A percentile compares a stretch with the other conserved stretches of the same genome.
phyloP scores from a whole-genome alignment of 1,140 invertebrate species.

The Euglossa dilemma region DNA sequence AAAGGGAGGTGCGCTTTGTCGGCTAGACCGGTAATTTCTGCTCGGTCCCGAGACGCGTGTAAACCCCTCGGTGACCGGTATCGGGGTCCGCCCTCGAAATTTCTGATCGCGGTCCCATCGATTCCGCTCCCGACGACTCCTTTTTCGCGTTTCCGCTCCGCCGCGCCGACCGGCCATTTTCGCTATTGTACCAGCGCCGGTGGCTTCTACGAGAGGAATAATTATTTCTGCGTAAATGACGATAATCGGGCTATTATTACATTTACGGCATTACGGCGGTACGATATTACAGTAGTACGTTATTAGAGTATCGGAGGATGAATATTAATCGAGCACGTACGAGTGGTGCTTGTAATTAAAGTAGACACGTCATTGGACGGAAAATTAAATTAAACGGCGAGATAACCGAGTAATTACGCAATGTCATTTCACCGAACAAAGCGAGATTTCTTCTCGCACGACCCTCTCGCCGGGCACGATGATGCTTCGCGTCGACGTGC shows the following conservation, averaged over 20 bases:
- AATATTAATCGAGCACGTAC: conserved; percentile 70
- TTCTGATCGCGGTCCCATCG: too few species aligned
- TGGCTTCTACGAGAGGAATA: conserved; percentile 51
- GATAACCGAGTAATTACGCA: conserved; percentile 66
- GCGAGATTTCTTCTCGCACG: conserved; percentile 34
- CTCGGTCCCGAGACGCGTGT: background rate
- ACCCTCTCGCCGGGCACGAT: background rate
- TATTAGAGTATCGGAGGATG: conserved; percentile 69
- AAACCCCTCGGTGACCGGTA: too few species aligned
- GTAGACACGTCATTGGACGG: conserved; percentile 66
- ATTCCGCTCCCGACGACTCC: background rate
- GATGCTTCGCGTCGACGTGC: conserved; percentile 5
- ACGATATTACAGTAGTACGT: conserved; percentile 65
- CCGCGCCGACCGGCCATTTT: conserved; percentile 15
- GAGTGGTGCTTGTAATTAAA: conserved; percentile 66
- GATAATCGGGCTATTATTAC: conserved; percentile 68
- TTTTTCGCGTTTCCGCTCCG: conserved; percentile 26
- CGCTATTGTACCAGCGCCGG: conserved; percentile 15
- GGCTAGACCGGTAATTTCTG: background rate
- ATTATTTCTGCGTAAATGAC: conserved; percentile 68
- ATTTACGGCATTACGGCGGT: conserved; percentile 61
- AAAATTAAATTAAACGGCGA: conserved; percentile 69
- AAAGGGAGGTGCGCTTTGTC: background rate
- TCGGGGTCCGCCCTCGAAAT: too few species aligned
- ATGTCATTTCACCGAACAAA: conserved; percentile 57